A percentile compares a stretch with the other conserved stretches of the same genome.
These are phyloP conservation scores for Gambusia affinis DNA, from an alignment of 2,113 vertebrate genomes.

Conservation along the genomic window DNA sequence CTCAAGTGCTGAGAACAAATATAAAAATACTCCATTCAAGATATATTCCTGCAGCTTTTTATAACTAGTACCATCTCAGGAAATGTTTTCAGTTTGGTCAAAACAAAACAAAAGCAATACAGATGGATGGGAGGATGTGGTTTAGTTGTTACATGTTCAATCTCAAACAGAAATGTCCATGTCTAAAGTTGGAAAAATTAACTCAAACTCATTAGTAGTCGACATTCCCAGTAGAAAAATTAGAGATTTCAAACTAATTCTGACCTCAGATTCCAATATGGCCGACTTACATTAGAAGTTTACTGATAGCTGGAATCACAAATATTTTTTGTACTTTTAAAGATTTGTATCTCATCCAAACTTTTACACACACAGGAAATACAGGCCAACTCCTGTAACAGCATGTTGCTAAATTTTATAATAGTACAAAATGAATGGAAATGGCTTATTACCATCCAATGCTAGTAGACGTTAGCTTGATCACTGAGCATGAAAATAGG, in stretches of 20 bases:
- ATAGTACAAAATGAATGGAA: neutral
- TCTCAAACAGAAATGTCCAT: neutral
- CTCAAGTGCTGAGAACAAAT: too few species aligned
- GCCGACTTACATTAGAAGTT: neutral
- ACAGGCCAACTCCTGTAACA: too few species aligned
- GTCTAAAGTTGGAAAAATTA: neutral
- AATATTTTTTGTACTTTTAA: neutral
- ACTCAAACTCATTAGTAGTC: neutral
- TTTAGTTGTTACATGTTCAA: neutral
- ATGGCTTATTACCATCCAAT: neutral
- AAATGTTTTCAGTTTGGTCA: too few species aligned
- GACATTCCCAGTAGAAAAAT: neutral
- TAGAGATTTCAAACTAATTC: too few species aligned
- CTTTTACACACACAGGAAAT: too few species aligned
- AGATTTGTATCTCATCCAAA: neutral
- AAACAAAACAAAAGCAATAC: neutral
- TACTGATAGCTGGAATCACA: neutral
- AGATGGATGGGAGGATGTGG: neutral
- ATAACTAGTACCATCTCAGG: too few species aligned
- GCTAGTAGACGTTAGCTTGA: neutral
- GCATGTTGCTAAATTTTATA: neutral
- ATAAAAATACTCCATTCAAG: too few species aligned
- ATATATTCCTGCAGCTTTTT: too few species aligned
- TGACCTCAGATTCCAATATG: too few species aligned
- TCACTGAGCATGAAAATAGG: neutral